A percentile compares a stretch with the other conserved stretches of the same genome.
Conservation (phyloP, 2,797 vertebrate species). For the Arnoldichthys spilopterus region DNA sequence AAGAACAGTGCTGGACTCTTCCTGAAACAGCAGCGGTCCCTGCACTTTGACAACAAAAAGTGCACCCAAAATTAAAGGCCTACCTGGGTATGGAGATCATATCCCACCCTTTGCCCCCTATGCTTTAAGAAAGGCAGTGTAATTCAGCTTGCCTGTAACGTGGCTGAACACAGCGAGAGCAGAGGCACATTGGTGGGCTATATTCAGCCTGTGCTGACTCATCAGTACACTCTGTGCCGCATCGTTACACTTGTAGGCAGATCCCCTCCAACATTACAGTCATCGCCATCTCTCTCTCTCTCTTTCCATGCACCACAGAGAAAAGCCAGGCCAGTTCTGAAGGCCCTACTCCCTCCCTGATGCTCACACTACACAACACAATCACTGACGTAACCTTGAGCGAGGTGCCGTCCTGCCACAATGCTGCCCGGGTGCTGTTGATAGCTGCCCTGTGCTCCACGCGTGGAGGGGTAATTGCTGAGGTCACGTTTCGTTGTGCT, state of each 20-base stretch:
- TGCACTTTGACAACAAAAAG: neutral
- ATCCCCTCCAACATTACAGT: slow-evolving; percentile 70
- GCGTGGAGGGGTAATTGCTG: no score
- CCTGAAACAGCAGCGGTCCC: neutral
- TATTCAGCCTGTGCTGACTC: slow-evolving; percentile 82
- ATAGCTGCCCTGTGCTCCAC: no score
- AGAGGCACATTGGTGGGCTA: slow-evolving; percentile 74
- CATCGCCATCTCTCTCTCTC: slow-evolving; percentile 62
- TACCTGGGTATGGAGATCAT: neutral
- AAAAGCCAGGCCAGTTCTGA: slow-evolving; percentile 21
- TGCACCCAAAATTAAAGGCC: neutral
- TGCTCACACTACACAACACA: no score
- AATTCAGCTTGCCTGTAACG: slow-evolving; percentile 33
- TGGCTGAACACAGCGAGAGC: slow-evolving; percentile 60
- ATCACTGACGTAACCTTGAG: no score
- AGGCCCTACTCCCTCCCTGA: neutral
- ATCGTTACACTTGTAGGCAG: slow-evolving; percentile 81
- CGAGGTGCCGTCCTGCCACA: no score
- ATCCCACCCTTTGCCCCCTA: neutral
- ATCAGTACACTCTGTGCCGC: slow-evolving; percentile 81
- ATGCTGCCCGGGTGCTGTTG: no score
- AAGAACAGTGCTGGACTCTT: neutral
- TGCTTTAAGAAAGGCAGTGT: slow-evolving; percentile 10
- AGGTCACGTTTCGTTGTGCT: no score
- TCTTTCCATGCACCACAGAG: slow-evolving; percentile 56